Evolutionary conservation across 2,113 vertebrate species (phyloP).

Genomic region (Nothoprocta pentlandii): DNA sequence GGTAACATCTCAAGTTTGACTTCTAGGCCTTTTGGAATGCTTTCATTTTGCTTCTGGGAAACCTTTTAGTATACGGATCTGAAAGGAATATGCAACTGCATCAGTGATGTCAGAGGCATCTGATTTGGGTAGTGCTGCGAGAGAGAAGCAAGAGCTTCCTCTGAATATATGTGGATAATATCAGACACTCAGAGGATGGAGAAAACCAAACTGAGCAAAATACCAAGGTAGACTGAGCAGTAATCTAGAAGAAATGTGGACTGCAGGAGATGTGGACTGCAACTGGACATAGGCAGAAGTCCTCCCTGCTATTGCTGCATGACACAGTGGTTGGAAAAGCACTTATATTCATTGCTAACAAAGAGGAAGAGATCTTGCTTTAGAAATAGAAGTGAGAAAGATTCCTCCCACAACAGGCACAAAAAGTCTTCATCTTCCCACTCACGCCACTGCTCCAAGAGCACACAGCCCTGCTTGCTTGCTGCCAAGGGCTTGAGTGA

Average conservation of each 20-base stretch:
- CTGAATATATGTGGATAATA: not conserved
- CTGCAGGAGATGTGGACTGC: not conserved
- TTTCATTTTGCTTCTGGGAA: not conserved
- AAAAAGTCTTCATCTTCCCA: conserved; percentile 65
- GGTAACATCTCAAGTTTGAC: not conserved
- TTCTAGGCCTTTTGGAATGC: not conserved
- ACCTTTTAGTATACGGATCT: not conserved
- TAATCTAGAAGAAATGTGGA: not conserved
- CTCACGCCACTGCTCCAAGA: conserved; percentile 49
- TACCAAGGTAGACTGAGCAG: not conserved
- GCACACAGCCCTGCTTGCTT: conserved; percentile 11
- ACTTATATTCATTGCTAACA: conserved; percentile 36
- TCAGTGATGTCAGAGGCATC: not conserved
- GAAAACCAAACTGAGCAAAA: not conserved
- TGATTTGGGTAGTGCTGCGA: not conserved
- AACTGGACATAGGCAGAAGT: not conserved
- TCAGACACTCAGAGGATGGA: not conserved
- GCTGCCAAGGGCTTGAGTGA: not conserved
- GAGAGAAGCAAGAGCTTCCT: not conserved
- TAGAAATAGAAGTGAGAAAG: conserved; percentile 72
- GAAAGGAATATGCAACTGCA: not conserved
- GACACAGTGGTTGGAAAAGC: conserved; percentile 22
- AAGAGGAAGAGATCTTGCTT: conserved; percentile 55
- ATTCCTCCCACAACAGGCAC: conserved; percentile 68
- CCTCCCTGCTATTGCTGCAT: not conserved